Percentiles rank a stretch among this genome's conserved stretches.
Evolutionary conservation across 2,113 vertebrate species (phyloP).

Genomic region (Chelonoidis abingdonii): DNA sequence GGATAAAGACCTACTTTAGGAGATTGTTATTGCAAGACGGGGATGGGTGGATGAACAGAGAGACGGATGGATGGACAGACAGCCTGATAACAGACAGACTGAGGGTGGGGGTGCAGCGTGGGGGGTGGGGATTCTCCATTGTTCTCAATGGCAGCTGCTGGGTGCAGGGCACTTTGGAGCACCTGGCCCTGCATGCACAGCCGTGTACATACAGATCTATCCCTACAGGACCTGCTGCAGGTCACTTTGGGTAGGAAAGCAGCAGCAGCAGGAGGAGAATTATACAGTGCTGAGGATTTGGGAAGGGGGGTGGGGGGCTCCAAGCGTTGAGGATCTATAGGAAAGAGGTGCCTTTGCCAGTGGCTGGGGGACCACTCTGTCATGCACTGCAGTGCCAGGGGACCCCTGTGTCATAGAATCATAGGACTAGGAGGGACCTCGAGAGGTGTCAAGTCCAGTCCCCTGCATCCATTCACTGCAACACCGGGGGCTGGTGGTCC

Average conservation of each 20-base stretch:
- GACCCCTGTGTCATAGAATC: no score
- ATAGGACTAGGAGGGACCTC: no score
- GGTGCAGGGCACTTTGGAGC: neutral
- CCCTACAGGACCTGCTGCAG: neutral
- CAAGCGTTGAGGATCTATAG: neutral
- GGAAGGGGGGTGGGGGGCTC: neutral
- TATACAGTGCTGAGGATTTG: neutral
- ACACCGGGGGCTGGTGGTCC: no score
- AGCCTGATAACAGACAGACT: neutral
- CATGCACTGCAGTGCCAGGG: neutral
- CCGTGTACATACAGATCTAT: neutral
- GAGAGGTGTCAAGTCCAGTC: no score
- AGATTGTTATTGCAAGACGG: no score
- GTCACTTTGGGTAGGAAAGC: neutral
- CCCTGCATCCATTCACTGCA: no score
- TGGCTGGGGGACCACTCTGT: neutral
- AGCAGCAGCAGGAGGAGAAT: neutral
- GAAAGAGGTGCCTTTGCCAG: neutral
- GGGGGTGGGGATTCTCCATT: neutral
- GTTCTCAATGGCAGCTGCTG: neutral
- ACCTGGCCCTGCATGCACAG: neutral
- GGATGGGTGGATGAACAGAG: neutral
- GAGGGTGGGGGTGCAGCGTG: neutral
- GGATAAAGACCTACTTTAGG: neutral
- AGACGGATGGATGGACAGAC: neutral